phyloP scores from a whole-genome alignment of 2,888 invertebrate genomes.

The Danaus chrysippus region DNA sequence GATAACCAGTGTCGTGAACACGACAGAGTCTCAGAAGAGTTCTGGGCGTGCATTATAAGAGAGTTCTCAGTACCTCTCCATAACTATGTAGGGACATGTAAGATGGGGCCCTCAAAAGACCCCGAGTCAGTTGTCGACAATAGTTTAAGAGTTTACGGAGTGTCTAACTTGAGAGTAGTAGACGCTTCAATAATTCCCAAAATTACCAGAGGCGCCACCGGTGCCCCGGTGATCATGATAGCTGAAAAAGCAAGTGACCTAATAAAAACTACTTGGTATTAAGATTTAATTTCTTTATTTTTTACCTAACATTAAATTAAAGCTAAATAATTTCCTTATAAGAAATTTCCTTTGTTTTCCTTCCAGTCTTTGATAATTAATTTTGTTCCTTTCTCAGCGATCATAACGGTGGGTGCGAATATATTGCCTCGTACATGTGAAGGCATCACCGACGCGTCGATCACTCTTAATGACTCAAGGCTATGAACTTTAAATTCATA shows the following conservation, averaged over 20 bases:
- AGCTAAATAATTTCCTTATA: slow-evolving; percentile 43
- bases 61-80: slow-evolving; percentile 68
- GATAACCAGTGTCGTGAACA: slow-evolving; percentile 65
- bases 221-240: slow-evolving; percentile 72
- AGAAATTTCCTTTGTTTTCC: slow-evolving; percentile 59
- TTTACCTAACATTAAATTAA: slow-evolving; percentile 11
- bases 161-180: slow-evolving; percentile 59
- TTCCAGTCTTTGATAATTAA: slow-evolving; percentile 71
- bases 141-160: slow-evolving; percentile 58
- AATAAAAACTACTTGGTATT: slow-evolving; percentile 72
- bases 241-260: slow-evolving; percentile 73
- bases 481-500: slow-evolving; percentile 64
- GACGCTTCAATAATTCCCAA: slow-evolving; percentile 72
- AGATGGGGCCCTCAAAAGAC: slow-evolving; percentile 65
- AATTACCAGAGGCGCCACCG: slow-evolving; percentile 67
- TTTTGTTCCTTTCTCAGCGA: slow-evolving; percentile 69
- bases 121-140: slow-evolving; percentile 65
- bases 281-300: slow-evolving; percentile 32
- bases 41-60: slow-evolving; percentile 71
- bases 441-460: slow-evolving; percentile 73
- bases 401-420: slow-evolving; percentile 69
- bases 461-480: slow-evolving; percentile 65
- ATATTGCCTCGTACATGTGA: slow-evolving; percentile 65
- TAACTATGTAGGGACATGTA: slow-evolving; percentile 70
- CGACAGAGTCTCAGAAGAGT: slow-evolving; percentile 61